These are phyloP conservation scores for Entomobrya multifasciata DNA, from an alignment of 2,888 invertebrate species.

Conservation along the genomic window DNA sequence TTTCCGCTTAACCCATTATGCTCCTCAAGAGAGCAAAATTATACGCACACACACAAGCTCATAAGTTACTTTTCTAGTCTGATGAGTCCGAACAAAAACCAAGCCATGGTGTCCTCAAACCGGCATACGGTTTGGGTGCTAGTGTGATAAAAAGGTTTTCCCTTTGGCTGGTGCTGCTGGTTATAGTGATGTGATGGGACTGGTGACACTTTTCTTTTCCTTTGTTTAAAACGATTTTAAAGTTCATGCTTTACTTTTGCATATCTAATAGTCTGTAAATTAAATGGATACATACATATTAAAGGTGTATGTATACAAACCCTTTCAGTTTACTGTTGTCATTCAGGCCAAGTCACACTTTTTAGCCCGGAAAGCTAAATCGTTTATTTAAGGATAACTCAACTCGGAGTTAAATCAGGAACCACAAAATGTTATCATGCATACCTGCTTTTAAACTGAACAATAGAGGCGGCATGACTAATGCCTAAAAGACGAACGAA, in stretches of 20 bases:
- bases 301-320: no score
- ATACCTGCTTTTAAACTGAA: background rate
- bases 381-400: no score
- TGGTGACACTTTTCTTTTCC: conserved; percentile 45
- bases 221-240: conserved; percentile 49
- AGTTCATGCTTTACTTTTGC: no score
- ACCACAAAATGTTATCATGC: no score
- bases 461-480: conserved; percentile 35
- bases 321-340: no score
- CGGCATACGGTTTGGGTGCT: background rate
- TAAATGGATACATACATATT: no score
- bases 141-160: conserved; percentile 47
- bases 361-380: no score
- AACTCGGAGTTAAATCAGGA: no score
- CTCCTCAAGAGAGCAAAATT: background rate
- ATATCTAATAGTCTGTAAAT: no score
- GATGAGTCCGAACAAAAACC: conserved; percentile 51
- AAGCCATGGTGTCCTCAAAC: no score
- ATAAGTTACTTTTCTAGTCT: conserved; percentile 67
- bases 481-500: background rate
- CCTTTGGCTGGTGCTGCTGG: background rate
- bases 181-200: background rate
- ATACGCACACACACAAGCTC: no score
- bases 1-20: conserved; percentile 57
- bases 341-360: conserved; percentile 4